Conservation (phyloP, 1,140 invertebrate species). For the Zaprionus ornatus region DNA sequence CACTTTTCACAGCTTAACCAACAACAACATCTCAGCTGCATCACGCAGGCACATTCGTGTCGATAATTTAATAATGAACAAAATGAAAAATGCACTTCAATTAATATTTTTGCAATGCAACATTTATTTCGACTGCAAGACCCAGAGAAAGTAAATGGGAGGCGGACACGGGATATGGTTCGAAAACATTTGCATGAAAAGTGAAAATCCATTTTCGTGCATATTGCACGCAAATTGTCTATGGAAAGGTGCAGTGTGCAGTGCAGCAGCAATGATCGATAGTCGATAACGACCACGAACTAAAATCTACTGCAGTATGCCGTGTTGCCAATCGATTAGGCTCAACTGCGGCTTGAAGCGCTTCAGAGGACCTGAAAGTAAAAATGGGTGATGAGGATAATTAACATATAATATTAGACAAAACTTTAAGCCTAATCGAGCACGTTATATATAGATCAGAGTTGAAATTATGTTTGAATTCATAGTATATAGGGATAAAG, state of each 20-base stretch:
- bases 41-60: slow-evolving; percentile 32
- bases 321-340: slow-evolving; percentile 77
- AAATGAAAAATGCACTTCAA: slow-evolving; percentile 30
- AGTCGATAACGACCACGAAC: slow-evolving; percentile 7
- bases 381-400: slow-evolving; percentile 4
- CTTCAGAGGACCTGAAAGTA: slow-evolving; percentile 73
- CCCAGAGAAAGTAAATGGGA: slow-evolving; percentile 64
- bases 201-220: slow-evolving; percentile 33
- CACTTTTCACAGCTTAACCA: slow-evolving; percentile 52
- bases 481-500: too few relatives aligned
- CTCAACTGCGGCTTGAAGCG: slow-evolving; percentile 77
- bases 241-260: slow-evolving; percentile 21
- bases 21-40: slow-evolving; percentile 1
- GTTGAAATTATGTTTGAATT: too few relatives aligned
- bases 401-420: background rate
- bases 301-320: slow-evolving; percentile 59
- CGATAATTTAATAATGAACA: slow-evolving; percentile 37
- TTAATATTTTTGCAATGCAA: slow-evolving; percentile 68
- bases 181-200: slow-evolving; percentile 39
- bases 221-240: slow-evolving; percentile 47
- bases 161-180: slow-evolving; percentile 13
- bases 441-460: too few relatives aligned
- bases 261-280: slow-evolving; percentile 1
- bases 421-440: background rate
- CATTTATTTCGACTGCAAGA: slow-evolving; percentile 54